Conservation (phyloP, 2,113 vertebrate genomes). For the Pyrgilauda ruficollis region DNA sequence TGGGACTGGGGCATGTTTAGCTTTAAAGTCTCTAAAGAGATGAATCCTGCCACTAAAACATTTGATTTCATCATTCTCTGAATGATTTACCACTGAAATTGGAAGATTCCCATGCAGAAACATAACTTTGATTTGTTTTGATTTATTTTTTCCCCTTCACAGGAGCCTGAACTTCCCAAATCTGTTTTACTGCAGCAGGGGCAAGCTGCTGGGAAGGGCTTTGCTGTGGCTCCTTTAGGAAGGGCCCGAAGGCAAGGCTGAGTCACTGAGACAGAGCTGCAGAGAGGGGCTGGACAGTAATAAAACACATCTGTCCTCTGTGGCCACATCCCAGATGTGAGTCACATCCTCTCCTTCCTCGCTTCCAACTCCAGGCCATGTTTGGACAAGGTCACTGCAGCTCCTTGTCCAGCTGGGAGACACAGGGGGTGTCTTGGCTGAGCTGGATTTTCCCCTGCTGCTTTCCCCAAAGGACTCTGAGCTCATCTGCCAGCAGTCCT, state of each 20-base stretch:
- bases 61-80: neutral
- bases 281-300: neutral
- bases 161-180: neutral
- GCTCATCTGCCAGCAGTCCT: neutral
- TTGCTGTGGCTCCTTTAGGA: neutral
- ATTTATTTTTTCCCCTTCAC: neutral
- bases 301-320: constrained; percentile 12
- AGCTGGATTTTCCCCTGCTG: neutral
- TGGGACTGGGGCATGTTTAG: neutral
- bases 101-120: neutral
- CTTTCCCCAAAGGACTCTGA: neutral
- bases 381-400: neutral
- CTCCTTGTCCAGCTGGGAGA: neutral
- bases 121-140: neutral
- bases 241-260: neutral
- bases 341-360: constrained; percentile 13
- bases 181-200: neutral
- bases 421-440: neutral
- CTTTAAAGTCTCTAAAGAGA: neutral
- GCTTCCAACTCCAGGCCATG: neutral
- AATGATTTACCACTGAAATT: neutral
- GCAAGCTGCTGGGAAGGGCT: constrained; percentile 2
- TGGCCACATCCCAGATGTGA: constrained; percentile 8
- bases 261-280: neutral
- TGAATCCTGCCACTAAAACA: neutral